A percentile compares a stretch with the other conserved stretches of the same genome.
These are phyloP conservation scores for Meiosimyza platycephala DNA, from an alignment of 2,888 invertebrate species.

Conservation along the genomic window DNA sequence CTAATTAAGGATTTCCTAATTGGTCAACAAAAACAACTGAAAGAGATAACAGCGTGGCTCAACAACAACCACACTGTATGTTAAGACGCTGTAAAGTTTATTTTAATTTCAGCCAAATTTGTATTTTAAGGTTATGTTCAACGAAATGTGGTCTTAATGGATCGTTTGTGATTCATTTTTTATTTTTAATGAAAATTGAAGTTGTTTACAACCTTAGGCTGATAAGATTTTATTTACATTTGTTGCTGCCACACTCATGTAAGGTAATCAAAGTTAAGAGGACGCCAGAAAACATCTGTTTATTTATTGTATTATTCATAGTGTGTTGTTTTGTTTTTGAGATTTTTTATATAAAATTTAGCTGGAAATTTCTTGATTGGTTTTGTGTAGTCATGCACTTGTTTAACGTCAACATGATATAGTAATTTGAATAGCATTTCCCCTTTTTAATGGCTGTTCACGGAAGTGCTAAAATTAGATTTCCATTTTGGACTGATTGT, in stretches of 20 bases:
- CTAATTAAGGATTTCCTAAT: conserved; percentile 58
- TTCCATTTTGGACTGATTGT: no score
- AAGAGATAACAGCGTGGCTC: neutral
- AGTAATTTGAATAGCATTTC: conserved; percentile 6
- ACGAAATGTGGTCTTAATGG: no score
- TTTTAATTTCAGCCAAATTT: conserved; percentile 9
- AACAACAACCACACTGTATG: neutral
- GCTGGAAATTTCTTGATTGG: neutral
- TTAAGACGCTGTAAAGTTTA: conserved; percentile 1
- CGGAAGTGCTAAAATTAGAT: no score
- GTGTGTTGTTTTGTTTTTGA: neutral
- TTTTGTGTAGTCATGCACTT: neutral
- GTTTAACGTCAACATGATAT: neutral
- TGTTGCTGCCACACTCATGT: neutral
- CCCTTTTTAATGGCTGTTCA: neutral
- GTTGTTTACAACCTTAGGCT: neutral
- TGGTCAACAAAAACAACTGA: conserved; percentile 37
- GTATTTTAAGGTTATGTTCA: neutral
- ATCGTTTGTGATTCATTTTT: neutral
- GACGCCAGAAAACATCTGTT: neutral
- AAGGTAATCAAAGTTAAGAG: neutral
- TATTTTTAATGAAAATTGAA: neutral
- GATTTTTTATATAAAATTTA: neutral
- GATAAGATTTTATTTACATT: conserved; percentile 1
- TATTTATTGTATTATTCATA: conserved; percentile 9